phyloP scores from a whole-genome alignment of 2,797 vertebrate genomes.

The Lepus oiostolus region DNA sequence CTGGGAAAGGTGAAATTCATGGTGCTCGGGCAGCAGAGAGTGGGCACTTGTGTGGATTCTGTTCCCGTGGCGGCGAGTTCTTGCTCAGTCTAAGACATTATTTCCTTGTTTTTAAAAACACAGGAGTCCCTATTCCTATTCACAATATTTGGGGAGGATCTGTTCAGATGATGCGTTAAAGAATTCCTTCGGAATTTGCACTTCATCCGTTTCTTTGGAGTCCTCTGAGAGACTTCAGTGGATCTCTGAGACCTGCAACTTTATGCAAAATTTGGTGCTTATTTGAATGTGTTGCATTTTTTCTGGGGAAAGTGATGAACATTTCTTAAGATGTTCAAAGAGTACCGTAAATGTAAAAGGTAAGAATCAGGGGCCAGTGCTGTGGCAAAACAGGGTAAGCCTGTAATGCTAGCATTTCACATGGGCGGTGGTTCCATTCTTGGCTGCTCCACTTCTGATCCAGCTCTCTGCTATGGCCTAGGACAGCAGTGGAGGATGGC shows the following conservation, averaged over 20 bases:
- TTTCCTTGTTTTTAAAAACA: neutral
- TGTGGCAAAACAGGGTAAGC: neutral
- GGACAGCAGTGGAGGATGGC: no score
- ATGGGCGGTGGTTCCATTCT: no score
- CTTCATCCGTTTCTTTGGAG: neutral
- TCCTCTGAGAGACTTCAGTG: no score
- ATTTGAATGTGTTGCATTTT: neutral
- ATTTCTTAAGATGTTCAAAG: neutral
- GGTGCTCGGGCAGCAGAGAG: neutral
- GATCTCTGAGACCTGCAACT: neutral
- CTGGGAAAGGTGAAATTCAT: fast-evolving
- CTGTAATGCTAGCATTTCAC: no score
- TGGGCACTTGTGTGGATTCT: neutral
- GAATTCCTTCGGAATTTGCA: neutral
- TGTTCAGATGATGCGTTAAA: neutral
- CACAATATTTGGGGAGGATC: neutral
- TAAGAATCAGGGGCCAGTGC: no score
- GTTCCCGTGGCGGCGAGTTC: neutral
- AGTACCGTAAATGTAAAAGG: neutral
- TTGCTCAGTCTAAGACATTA: neutral
- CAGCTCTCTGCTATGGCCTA: no score
- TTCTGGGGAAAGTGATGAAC: neutral
- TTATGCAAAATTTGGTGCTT: neutral
- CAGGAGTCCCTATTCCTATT: neutral
- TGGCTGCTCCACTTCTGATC: no score